These are phyloP conservation scores for Poecilia picta DNA, from an alignment of 2,797 vertebrate species.

Conservation along the genomic window DNA sequence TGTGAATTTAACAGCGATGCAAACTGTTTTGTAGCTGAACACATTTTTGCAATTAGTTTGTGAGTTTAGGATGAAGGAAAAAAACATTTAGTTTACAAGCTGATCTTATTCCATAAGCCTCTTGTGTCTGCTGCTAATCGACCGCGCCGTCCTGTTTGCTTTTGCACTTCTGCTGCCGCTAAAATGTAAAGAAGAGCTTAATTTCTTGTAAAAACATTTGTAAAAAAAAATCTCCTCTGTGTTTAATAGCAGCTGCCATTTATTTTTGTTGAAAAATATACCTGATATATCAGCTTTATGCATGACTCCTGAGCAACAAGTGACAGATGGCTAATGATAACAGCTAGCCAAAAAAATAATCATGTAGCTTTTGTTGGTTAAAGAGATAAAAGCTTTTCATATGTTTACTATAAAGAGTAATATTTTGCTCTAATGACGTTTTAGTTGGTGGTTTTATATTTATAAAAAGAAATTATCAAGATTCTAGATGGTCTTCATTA, in stretches of 20 bases:
- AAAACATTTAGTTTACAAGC: neutral
- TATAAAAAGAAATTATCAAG: too few species aligned
- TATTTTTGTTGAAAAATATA: neutral
- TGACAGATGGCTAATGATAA: neutral
- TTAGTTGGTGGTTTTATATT: too few species aligned
- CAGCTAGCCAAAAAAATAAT: neutral
- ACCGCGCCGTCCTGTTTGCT: neutral
- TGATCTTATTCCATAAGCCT: neutral
- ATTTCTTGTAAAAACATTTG: neutral
- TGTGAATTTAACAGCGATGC: neutral
- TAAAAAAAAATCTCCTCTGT: neutral
- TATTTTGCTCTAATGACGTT: too few species aligned
- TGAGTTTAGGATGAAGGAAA: neutral
- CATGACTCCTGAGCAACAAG: neutral
- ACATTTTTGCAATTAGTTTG: neutral
- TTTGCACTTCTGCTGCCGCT: neutral
- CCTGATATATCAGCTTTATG: neutral
- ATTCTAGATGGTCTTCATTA: too few species aligned
- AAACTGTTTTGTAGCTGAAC: too few species aligned
- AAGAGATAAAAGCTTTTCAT: too few species aligned
- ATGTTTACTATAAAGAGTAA: too few species aligned
- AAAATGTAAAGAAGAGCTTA: neutral
- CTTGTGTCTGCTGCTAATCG: neutral
- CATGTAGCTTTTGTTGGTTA: neutral
- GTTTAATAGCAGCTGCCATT: neutral